These are phyloP conservation scores for Sylvietta virens DNA, from an alignment of 2,113 vertebrate species.

Conservation along the genomic window DNA sequence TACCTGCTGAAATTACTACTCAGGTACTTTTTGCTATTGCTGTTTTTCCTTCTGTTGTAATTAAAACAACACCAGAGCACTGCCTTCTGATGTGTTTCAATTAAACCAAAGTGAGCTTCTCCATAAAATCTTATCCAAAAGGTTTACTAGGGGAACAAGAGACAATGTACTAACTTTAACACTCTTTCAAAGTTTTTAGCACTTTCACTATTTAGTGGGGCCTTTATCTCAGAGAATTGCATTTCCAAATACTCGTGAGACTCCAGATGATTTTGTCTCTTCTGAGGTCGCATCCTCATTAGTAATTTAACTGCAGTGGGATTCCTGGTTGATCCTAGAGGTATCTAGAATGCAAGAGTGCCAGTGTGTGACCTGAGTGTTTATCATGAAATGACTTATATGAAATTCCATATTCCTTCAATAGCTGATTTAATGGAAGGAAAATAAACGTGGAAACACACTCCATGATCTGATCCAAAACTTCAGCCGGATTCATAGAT, in stretches of 20 bases:
- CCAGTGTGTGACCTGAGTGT: background rate
- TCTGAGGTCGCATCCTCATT: background rate
- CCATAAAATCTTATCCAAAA: background rate
- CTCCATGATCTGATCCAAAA: background rate
- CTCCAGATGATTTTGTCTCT: background rate
- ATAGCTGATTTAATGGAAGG: background rate
- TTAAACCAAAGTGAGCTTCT: conserved; percentile 3
- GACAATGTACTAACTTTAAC: background rate
- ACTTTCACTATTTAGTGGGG: background rate
- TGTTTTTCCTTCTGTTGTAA: conserved; percentile 30
- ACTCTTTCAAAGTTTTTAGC: background rate
- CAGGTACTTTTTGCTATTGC: background rate
- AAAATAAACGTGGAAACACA: background rate
- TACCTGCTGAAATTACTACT: conserved; percentile 41
- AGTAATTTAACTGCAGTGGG: background rate
- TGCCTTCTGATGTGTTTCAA: background rate
- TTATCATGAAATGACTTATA: background rate
- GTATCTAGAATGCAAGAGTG: background rate
- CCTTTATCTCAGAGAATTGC: background rate
- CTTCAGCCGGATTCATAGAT: background rate
- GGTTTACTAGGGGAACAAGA: background rate
- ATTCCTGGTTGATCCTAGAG: background rate
- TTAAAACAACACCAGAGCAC: conserved; percentile 22
- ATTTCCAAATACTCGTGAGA: background rate
- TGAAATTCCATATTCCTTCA: background rate